Percentiles rank a stretch among this genome's conserved stretches.
These are phyloP conservation scores for Lasioglossum albipes DNA, from an alignment of 1,140 invertebrate species.

Conservation along the genomic window DNA sequence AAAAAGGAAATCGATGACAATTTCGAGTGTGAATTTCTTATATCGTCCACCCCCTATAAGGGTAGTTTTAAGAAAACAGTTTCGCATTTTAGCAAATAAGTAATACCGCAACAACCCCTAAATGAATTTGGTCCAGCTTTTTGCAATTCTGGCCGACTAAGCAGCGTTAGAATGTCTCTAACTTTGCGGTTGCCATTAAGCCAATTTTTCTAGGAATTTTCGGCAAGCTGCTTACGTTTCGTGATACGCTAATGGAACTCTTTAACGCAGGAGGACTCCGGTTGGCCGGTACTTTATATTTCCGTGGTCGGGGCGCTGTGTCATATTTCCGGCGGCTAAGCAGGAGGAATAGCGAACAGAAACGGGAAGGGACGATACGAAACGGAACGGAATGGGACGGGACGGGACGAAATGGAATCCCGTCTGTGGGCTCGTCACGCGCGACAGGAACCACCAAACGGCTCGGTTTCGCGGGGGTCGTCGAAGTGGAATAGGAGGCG, in stretches of 20 bases:
- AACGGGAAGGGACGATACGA: conserved; percentile 42
- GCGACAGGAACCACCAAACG: conserved; percentile 57
- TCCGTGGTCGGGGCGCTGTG: conserved; percentile 4
- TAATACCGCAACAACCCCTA: too few species aligned
- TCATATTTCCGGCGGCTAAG: conserved; percentile 47
- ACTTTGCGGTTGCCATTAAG: neutral
- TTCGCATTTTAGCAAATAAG: too few species aligned
- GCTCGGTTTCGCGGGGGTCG: conserved; percentile 48
- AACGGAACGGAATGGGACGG: conserved; percentile 39
- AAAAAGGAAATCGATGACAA: too few species aligned
- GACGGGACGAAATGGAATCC: conserved; percentile 53
- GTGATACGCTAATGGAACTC: conserved; percentile 32
- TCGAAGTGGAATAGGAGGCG: conserved; percentile 34
- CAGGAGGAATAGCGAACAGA: conserved; percentile 27
- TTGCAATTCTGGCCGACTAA: too few species aligned
- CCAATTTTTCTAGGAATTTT: neutral
- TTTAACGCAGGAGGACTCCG: conserved; percentile 17
- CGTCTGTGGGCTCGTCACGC: conserved; percentile 56
- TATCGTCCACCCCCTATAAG: too few species aligned
- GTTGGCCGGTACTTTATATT: conserved; percentile 52
- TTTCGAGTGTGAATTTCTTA: too few species aligned
- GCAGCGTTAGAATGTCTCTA: neutral
- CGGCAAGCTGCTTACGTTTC: neutral
- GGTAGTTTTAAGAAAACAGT: too few species aligned
- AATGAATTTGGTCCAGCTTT: too few species aligned